Evolutionary conservation across 2,888 invertebrate genomes (phyloP), one percentile per base, ranked within the genome.

Genomic region (Venusia cambrica): DNA sequence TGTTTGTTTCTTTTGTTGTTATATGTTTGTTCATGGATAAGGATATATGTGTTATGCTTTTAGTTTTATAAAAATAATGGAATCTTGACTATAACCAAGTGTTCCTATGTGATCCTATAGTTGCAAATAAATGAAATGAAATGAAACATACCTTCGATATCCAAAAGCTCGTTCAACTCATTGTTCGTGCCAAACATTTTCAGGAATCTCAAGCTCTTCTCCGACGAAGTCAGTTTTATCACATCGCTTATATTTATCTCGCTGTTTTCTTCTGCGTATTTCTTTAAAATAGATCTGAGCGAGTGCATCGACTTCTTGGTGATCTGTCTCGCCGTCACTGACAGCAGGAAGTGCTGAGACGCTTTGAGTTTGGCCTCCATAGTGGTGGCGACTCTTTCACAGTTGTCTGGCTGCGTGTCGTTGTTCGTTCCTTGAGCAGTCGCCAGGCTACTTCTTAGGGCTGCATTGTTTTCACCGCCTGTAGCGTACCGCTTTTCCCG

Each of bases 151-250:
- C 85, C 56, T 50, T 87, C 83, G 27, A 48, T 35, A 58, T 85
- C 79, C 44, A 87, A 52, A 1, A 78, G 33, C 18, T 77, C 73
- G 19, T 79, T 80, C 4, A 87, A 51, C 12, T 88, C 81, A 35
- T 75, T 80, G 2, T 65, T 71, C 10, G 43, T 71, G 1, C 83
- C 84, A 26, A 83, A 87, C 5, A 85, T 51, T 47, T 75, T 76
- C 3, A 75, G 42, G 38, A 62, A 73, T 36, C 70, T 67, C 2
- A 59, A 25, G 24, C 58, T 60, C 4, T 32, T 48, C 11, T 47
- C 48, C n/a, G 22, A 6, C n/a, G 27, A 24, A 2, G 6, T 7
- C 1, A 16, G 14, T 3, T 34, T 33, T 14, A 9, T 31, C 22
- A 28, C 12, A 2, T 44, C 47, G 11, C 35, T 11, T 3, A 37